These are phyloP conservation scores for Copidosoma floridanum DNA, from an alignment of 1,140 invertebrate genomes.

Conservation along the genomic window DNA sequence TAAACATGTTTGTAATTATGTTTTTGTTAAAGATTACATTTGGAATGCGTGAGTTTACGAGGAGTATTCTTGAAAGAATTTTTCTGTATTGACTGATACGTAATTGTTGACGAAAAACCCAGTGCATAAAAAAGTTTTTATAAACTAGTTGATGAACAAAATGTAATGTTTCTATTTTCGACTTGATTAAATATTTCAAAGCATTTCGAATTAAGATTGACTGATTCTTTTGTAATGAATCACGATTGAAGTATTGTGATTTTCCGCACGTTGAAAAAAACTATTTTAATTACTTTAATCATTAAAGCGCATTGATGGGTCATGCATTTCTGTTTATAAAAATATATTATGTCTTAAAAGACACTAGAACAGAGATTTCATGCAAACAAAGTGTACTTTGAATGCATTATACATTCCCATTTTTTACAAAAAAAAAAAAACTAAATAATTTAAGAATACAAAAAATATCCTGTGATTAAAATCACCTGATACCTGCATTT, in stretches of 20 bases:
- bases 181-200: too few species aligned
- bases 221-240: too few species aligned
- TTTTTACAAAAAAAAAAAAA: constrained; percentile 41
- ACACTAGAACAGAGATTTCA: not conserved
- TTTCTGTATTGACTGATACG: constrained; percentile 14
- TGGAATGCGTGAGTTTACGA: not conserved
- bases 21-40: not conserved
- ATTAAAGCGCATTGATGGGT: too few species aligned
- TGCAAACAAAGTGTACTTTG: constrained; percentile 4
- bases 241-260: too few species aligned
- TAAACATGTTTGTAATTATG: too few species aligned
- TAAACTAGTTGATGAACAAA: constrained; percentile 5
- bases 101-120: constrained; percentile 10
- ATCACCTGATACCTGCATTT: too few species aligned
- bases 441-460: not conserved
- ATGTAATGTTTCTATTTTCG: too few species aligned
- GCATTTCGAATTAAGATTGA: too few species aligned
- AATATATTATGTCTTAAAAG: not conserved
- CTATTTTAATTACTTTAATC: too few species aligned
- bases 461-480: constrained; percentile 20
- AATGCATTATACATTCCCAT: constrained; percentile 48
- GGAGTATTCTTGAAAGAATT: constrained; percentile 2
- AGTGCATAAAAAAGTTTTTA: constrained; percentile 11
- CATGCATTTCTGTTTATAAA: not conserved
- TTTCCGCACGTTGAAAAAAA: too few species aligned